Evolutionary conservation across 2,888 invertebrate species (phyloP), one percentile per base, ranked within the genome.

Genomic region (Rhingia campestris): DNA sequence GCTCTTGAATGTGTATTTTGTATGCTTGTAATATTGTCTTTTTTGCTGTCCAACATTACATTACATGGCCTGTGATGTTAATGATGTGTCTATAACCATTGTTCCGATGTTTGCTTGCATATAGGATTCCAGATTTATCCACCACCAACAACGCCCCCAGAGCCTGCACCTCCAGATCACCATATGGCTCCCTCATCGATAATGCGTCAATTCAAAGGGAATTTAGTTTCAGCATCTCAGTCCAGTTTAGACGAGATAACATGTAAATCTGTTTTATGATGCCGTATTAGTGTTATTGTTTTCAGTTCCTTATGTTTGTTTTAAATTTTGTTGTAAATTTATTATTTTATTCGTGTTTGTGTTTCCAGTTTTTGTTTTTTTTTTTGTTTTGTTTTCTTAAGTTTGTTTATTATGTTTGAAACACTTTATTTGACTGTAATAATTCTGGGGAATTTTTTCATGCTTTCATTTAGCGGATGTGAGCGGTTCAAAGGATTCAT

Each of bases 151-250:
- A 96, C 96, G 86, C 96, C 96, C 59, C 96, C 96, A 45, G 96
- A 96, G 91, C 96, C 96, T 56, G 96, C 96, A 76, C 96, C 96
- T 61, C 96, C 96, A 75, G 96, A 96, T 91, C 95, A 95, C 90
- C 93, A 94, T 88, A 94, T 94, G 92, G 94, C 94, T 87, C 91
- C 91, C 87, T 92, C 91, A 88, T 90, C 91, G 88, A 91, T 91
- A 89, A 91, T 91, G 90, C 90, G 93, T 88, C 92, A 92, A 89
- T 92, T 92, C 86, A 93, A 92, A 86, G 90, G 92, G 69, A 91
- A 90, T 76, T 88, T 92, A 86, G 90, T 93, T 87, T 93, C 93
- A 86, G 92, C 92, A 87, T 93, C 93, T 86, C 93, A 93, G 90
- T 94, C 94, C 88, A 94, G 94, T 91, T 92, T 94, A 89, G 94